phyloP scores from a whole-genome alignment of 2,888 invertebrate species.

The Nomada ferruginata region DNA sequence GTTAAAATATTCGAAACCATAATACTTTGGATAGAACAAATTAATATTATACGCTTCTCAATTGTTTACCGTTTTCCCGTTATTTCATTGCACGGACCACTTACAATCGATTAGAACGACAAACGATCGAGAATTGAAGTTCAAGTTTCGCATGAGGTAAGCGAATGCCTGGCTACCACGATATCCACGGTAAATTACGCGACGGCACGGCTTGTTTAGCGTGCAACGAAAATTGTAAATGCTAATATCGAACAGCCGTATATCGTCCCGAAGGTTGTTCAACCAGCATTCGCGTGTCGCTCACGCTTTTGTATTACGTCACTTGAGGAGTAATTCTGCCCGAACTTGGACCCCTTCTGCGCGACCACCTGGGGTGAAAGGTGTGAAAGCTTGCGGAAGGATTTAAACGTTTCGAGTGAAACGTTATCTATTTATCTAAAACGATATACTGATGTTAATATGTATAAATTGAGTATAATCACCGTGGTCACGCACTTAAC shows the following conservation, averaged over 20 bases:
- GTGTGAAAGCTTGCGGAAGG: neutral
- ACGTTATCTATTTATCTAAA: neutral
- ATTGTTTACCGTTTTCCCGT: neutral
- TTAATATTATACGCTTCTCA: too few relatives aligned
- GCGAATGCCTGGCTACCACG: conserved; percentile 36
- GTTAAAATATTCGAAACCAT: too few relatives aligned
- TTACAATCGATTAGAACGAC: neutral
- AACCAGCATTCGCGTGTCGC: conserved; percentile 55
- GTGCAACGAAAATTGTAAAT: conserved; percentile 51
- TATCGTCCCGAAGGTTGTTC: conserved; percentile 51
- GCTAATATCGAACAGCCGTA: conserved; percentile 49
- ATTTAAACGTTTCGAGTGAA: conserved; percentile 1
- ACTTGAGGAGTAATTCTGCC: conserved; percentile 34
- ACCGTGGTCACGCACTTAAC: too few relatives aligned
- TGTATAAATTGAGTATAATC: too few relatives aligned
- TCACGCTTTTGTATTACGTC: conserved; percentile 39
- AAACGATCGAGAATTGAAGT: conserved; percentile 31
- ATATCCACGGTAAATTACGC: conserved; percentile 39
- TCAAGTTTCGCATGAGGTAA: conserved; percentile 40
- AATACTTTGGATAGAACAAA: too few relatives aligned
- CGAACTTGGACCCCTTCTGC: conserved; percentile 6
- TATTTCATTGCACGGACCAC: neutral
- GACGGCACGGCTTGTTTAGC: conserved; percentile 40
- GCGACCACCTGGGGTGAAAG: neutral
- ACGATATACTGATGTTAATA: too few relatives aligned